These are phyloP conservation scores for Nasua narica DNA, from an alignment of 2,797 vertebrate genomes.

Conservation along the genomic window DNA sequence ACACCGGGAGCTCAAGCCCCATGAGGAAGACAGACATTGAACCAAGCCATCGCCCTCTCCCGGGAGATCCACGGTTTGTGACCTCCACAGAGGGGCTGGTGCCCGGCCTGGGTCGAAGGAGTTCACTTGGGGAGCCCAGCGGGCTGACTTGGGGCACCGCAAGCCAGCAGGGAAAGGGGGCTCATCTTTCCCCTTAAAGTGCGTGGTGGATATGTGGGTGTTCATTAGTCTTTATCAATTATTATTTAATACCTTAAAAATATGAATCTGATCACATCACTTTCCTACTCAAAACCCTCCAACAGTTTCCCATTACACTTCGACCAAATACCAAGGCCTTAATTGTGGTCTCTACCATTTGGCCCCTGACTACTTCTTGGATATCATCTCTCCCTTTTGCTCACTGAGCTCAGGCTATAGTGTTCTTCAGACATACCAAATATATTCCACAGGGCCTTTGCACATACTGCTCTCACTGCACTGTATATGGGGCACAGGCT, in stretches of 20 bases:
- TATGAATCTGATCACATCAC: neutral
- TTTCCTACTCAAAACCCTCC: neutral
- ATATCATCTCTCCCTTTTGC: neutral
- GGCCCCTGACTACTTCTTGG: neutral
- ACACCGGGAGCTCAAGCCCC: neutral
- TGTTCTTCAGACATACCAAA: too few species aligned
- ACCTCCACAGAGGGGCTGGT: neutral
- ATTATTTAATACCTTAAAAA: neutral
- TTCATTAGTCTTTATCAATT: neutral
- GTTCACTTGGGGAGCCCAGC: too few species aligned
- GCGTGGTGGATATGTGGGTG: too few species aligned
- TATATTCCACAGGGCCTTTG: neutral
- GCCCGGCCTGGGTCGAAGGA: neutral
- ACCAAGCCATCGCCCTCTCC: neutral
- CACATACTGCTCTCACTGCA: neutral
- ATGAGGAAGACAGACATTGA: neutral
- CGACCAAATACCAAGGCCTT: neutral
- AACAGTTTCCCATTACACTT: neutral
- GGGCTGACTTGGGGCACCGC: accelerated
- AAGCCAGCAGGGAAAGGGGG: neutral
- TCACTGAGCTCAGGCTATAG: neutral
- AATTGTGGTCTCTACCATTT: neutral
- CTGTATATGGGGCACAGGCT: conserved; percentile 67
- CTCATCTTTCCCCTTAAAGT: too few species aligned
- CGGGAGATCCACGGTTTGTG: neutral